Base-by-base conservation (phyloP, 2,888 invertebrate genomes). In the Chloroclystis v-ata region DNA sequence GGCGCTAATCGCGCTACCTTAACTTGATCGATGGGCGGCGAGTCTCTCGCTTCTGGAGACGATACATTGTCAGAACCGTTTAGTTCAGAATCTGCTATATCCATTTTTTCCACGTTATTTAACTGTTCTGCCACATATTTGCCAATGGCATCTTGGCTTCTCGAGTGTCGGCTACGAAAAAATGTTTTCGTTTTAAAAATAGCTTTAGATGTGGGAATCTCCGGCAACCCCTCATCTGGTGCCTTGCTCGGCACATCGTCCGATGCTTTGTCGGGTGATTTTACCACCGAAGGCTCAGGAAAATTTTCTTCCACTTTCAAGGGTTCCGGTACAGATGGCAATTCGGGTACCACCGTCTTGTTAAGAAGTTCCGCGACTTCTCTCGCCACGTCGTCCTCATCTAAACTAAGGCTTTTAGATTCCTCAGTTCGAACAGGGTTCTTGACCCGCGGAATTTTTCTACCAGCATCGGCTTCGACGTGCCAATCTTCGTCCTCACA, bases 401-500 rank as follows among this genome's bases (percentile, higher is more conserved):
- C 85, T 35, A 84, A 60, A 58, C 81, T 84, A 16, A 81, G 42
- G 49, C 82, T 83, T 55, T 85, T 85, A 2, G 76, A 65, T 37
- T 83, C 82, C 37, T 83, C 81, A 54, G 79, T 83, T 35, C 79
- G 70, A 60, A 80, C 78, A 4, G 82, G 78, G 63, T 84, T 87
- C 54, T 82, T 85, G 2, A 92, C 89, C 42, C 92, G 81, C 0
- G 92, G 91, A 57, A 93, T 92, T 81, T 93, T 93, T 54, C 92
- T 83, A 9, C 92, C 89, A 24, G 72, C 82, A 56, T 85, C 89
- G 13, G 82, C 79, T 62, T 90, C 89, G 46, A 89, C 79, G 8
- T 88, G 85, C 84, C 90, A 87, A 62, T 89, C 90, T 67, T 93
- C 91, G 57, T 94, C 93, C 52, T 94, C 93, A 57, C 93, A 92